phyloP scores from a whole-genome alignment of 1,140 invertebrate species.

The Galendromus occidentalis region DNA sequence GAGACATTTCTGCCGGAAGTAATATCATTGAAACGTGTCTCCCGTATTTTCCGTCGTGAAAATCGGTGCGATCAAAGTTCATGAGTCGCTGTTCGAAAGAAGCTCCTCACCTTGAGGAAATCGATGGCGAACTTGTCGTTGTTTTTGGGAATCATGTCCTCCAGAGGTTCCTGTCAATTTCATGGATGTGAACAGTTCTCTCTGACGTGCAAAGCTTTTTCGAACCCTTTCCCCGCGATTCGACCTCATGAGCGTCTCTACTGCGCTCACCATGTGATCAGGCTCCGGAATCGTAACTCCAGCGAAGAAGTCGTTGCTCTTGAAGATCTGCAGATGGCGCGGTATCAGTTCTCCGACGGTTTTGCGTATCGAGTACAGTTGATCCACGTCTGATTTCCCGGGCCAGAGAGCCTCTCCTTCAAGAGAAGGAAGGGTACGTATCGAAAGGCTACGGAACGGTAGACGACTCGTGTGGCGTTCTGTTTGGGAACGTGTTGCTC shows the following conservation, averaged over 20 bases:
- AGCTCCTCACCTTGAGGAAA: slow-evolving; percentile 51
- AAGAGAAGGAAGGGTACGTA: neutral
- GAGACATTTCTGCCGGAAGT: slow-evolving; percentile 53
- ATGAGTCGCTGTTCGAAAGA: neutral
- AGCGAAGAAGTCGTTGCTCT: slow-evolving; percentile 76
- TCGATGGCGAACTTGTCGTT: slow-evolving; percentile 47
- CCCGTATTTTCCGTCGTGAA: neutral
- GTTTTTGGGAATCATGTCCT: slow-evolving; percentile 54
- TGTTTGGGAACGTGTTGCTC: neutral
- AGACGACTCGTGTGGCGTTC: slow-evolving; percentile 21
- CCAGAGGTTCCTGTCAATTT: slow-evolving; percentile 42
- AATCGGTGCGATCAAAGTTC: neutral
- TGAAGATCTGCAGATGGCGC: slow-evolving; percentile 83
- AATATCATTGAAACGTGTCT: neutral
- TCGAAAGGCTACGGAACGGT: neutral
- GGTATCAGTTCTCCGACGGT: slow-evolving; percentile 68
- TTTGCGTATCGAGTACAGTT: slow-evolving; percentile 80
- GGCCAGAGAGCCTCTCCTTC: slow-evolving; percentile 85
- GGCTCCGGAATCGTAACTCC: slow-evolving; percentile 68
- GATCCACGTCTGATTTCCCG: slow-evolving; percentile 93
- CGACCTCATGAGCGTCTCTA: slow-evolving; percentile 8
- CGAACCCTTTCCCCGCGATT: neutral
- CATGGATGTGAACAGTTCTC: neutral
- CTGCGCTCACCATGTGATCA: slow-evolving; percentile 32
- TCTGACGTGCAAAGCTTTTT: neutral